These are phyloP conservation scores for Phaedon cochleariae DNA, from an alignment of 2,888 invertebrate genomes.

Conservation along the genomic window DNA sequence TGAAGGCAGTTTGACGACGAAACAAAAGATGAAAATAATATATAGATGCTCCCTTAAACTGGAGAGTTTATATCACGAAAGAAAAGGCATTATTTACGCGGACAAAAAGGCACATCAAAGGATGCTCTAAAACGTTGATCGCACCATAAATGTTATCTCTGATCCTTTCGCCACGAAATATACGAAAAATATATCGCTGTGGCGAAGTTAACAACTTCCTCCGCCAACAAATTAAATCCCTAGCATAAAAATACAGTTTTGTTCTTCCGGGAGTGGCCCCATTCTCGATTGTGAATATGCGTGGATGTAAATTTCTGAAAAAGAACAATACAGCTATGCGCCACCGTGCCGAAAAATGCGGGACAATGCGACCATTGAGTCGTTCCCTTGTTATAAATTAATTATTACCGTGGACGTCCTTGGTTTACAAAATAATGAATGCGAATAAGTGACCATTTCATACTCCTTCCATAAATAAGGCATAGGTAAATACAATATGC, in stretches of 20 bases:
- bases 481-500: too few relatives aligned
- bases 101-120: not conserved
- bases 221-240: slow-evolving; percentile 1
- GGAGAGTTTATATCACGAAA: not conserved
- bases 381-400: not conserved
- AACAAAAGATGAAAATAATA: too few relatives aligned
- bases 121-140: not conserved
- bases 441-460: too few relatives aligned
- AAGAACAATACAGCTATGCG: not conserved
- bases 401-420: not conserved
- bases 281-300: not conserved
- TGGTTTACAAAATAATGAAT: too few relatives aligned
- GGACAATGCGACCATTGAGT: not conserved
- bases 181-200: not conserved
- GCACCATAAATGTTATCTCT: not conserved
- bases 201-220: not conserved
- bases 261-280: not conserved
- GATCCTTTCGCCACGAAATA: not conserved
- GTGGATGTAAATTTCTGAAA: not conserved
- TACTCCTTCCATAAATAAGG: too few relatives aligned
- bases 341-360: not conserved
- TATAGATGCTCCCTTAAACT: not conserved
- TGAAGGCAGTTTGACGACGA: too few relatives aligned
- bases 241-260: slow-evolving; percentile 1
- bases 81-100: not conserved